Evolutionary conservation across 1,140 invertebrate genomes (phyloP), one percentile per base, ranked within the genome.

Genomic region (Anoplophora glabripennis): DNA sequence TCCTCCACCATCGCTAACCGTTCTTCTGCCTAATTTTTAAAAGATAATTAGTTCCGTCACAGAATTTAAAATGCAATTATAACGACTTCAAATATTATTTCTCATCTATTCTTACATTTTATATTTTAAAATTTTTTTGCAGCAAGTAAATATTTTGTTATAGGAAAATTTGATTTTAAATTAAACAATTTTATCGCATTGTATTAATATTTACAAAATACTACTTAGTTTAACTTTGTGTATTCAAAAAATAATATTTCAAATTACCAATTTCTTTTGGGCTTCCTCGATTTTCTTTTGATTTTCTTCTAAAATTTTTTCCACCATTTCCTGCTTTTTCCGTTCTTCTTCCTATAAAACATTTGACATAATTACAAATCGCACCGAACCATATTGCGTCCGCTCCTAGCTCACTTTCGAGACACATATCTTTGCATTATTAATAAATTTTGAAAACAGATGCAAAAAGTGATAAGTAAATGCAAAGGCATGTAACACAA

Each of bases 271-370:
- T 89, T 95, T 96, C 75, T 87, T 86, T 81, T 97, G 94, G 64
- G 94, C 94, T 78, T 96, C 93, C 80, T 97, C 93, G 65, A 98
- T 96, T 83, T 96, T 97, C 79, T 84, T 87, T 83, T 96, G 96
- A 83, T 98, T 98, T 83, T 98, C 94, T 71, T 93, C 93, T 87
- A 97, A 89, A 78, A 98, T 98, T 78, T 86, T 86, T 81, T 98
- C 94, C 70, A 97, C 82, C 79, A 94, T 92, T 85, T 94, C 89
- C 67, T 93, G 86, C 81, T 96, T 96, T 80, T 89, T 88, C 79
- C 85, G 85, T 83, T 97, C 94, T 85, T 96, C 93, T 82, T 96
- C 94, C 94, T 97, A 86, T 82, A 83, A 82, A 80, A 75, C 68
- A 70, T 59, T 64, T 21, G 12, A 17, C 18, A 33, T 38, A 63